Conservation (phyloP, 2,888 invertebrate genomes). For the Brassicogethes aeneus region DNA sequence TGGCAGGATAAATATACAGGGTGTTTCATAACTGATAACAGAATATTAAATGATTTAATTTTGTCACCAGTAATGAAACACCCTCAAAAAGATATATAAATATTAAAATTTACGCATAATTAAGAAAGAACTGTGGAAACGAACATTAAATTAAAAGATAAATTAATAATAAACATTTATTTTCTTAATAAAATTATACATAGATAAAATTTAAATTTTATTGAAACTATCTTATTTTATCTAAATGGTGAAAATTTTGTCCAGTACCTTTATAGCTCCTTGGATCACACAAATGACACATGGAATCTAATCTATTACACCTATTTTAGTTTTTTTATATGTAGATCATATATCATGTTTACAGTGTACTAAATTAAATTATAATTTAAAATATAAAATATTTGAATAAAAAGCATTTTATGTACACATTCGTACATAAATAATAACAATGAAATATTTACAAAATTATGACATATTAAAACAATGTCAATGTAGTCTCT, state of each 20-base stretch:
- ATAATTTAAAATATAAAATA: constrained; percentile 16
- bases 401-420: constrained; percentile 25
- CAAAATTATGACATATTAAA: constrained; percentile 22
- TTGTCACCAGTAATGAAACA: too few species aligned
- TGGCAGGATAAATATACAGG: too few species aligned
- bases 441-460: constrained; percentile 31
- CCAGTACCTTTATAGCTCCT: constrained; percentile 10
- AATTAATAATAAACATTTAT: constrained; percentile 6
- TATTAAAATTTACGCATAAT: too few species aligned
- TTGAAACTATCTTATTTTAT: constrained; percentile 12
- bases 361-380: constrained; percentile 19
- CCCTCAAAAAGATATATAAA: too few species aligned
- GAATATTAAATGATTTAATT: too few species aligned
- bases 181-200: constrained; percentile 21
- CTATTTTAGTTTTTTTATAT: constrained; percentile 8
- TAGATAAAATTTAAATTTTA: constrained; percentile 17
- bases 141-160: too few species aligned
- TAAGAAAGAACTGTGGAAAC: too few species aligned
- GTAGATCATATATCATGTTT: constrained; percentile 21
- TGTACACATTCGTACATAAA: constrained; percentile 34
- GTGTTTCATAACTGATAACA: too few species aligned
- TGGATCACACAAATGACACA: constrained; percentile 28
- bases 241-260: constrained; percentile 12
- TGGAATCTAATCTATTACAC: constrained; percentile 21
- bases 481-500: constrained; percentile 12